Base-by-base conservation (phyloP, 2,888 invertebrate genomes). In the Neria commutata region DNA sequence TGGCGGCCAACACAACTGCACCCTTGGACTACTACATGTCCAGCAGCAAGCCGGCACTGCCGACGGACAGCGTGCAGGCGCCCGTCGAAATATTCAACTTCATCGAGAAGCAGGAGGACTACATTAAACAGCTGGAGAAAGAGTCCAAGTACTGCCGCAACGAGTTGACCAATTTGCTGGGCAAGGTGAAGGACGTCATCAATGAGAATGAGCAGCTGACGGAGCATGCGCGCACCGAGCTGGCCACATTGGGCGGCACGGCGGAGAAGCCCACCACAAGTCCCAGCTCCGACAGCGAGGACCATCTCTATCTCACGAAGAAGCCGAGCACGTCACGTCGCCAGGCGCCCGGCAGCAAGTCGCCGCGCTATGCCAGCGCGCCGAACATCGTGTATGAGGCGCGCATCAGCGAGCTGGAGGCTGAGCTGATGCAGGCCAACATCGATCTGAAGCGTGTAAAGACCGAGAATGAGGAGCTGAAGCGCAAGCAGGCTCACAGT, bases 331-430 rank as follows among this genome's bases (percentile, higher is more conserved):
- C 73, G 3, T 71, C 72, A 2, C 66, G 71, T 1, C 77, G 73
- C 37, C 61, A 60, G 46, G 65, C 67, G 19, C 58, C 58, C 14
- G 19, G 14, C 10, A 56, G 66, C 3, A 73, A 72, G 19, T 77
- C 79, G 2, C 77, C 79, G 67, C 70, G 77, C 11, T 84, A 83
- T 48, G 80, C 90, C 11, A 90, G 90, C 73, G 91, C 91, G 0
- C 91, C 92, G 0, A 89, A 87, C 66, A 92, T 92, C 59, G 89
- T 93, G 21, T 92, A 91, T 73, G 93, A 93, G 78, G 92, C 93
- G 0, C 86, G 91, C 62, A 92, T 93, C 54, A 90, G 92, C 2
- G 93, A 94, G 72, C 77, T 94, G 57, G 93, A 94, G 74, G 93
- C 93, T 0, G 92, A 93, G 70, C 80, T 93, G 46, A 88, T 91